Percentiles rank a stretch among this genome's conserved stretches.
These are phyloP conservation scores for Cromileptes altivelis DNA, from an alignment of 2,113 vertebrate genomes.

Conservation along the genomic window DNA sequence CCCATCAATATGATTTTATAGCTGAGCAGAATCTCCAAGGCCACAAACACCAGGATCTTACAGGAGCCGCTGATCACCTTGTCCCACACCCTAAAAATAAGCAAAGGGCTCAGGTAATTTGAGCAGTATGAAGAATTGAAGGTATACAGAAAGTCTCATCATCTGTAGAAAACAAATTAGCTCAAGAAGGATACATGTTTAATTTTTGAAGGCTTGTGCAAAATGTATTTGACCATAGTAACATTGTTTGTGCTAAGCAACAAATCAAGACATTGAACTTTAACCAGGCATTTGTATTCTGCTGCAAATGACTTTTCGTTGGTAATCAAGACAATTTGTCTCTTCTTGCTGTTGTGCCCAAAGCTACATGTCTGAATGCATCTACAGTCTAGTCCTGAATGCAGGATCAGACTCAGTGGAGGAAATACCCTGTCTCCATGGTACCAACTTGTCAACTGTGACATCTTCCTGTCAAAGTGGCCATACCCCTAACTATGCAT, in stretches of 20 bases:
- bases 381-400: too few species aligned
- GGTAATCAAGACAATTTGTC: not conserved
- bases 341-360: not conserved
- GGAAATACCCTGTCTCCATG: too few species aligned
- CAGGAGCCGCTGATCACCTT: slow-evolving; percentile 98
- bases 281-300: not conserved
- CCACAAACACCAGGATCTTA: slow-evolving; percentile 97
- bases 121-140: not conserved
- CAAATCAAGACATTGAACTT: not conserved
- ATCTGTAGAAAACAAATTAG: not conserved
- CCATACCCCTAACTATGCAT: too few species aligned
- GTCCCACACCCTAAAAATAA: slow-evolving; percentile 92
- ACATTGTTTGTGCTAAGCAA: not conserved
- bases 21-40: slow-evolving; percentile 95
- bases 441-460: too few species aligned
- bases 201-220: not conserved
- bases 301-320: not conserved
- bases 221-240: not conserved
- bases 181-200: not conserved
- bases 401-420: too few species aligned
- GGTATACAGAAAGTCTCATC: not conserved
- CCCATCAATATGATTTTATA: slow-evolving; percentile 95
- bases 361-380: too few species aligned
- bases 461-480: too few species aligned
- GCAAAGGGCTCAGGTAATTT: not conserved